Base-by-base conservation (phyloP, 2,888 invertebrate genomes). In the Andricus curvator region DNA sequence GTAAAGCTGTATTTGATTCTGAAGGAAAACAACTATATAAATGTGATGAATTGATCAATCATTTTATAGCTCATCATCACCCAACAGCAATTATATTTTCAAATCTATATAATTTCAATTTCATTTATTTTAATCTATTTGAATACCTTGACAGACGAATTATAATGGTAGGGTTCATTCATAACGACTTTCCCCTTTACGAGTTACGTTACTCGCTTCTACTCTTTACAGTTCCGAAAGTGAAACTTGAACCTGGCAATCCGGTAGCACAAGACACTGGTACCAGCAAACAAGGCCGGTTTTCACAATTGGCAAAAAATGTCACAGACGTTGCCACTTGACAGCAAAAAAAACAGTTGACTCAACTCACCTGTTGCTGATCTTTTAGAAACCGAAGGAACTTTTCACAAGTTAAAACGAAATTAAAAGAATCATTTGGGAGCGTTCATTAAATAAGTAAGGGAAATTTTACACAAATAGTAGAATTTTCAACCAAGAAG, bases 241-340 rank as follows among this genome's bases (percentile, higher is more conserved):
- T 74, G 74, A 74, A 74, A 74, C 74, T 74, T 74, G 74, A 74
- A 74, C 74, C 70, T 74, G 70, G 70, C 17, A 74, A 56, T 74
- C 70, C 70, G 70, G 70, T 74, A 74, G 51, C 33, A 74, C 33
- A 1, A 51, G 51, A 74, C 70, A 74, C 70, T 62, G 22, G 62
- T 25, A 3, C 13, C 62, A 56, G 51, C n/a, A 8, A n/a, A 56
- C 62, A 62, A 62, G 62, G 62, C 70, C 48, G 51, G 51, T 74
- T 74, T 74, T 74, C 70, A 74, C 70, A 51, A 51, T 51, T 56
- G 2, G 74, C 51, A 74, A 74, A 74, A 74, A 56, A 13, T 74
- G 51, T 25, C 25, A 70, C 51, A 74, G 74, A 74, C 51, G 51
- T 70, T 74, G 29, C 51, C 33, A 33, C 5, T 33, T 74, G 0